phyloP scores from a whole-genome alignment of 1,140 invertebrate species.

The Magallana angulata region DNA sequence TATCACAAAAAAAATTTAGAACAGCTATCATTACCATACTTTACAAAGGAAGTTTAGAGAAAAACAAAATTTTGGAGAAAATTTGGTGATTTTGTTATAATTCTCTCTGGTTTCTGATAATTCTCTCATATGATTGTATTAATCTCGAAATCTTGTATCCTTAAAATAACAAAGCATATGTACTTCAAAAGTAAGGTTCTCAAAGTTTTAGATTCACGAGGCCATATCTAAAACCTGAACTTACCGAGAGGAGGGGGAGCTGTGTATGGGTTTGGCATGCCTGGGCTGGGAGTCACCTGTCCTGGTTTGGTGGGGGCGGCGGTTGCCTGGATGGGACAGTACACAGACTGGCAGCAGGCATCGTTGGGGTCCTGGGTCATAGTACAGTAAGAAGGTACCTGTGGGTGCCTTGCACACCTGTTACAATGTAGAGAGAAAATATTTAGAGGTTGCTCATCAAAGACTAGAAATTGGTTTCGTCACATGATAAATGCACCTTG shows the following conservation, averaged over 20 bases:
- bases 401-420: slow-evolving; percentile 64
- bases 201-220: no score
- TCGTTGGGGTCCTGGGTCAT: slow-evolving; percentile 65
- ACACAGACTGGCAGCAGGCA: slow-evolving; percentile 64
- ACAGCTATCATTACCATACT: neutral
- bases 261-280: slow-evolving; percentile 32
- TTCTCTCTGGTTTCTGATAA: no score
- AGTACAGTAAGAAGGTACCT: slow-evolving; percentile 66
- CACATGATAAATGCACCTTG: no score
- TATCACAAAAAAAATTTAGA: neutral
- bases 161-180: no score
- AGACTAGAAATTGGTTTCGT: no score
- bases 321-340: slow-evolving; percentile 59
- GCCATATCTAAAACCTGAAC: neutral
- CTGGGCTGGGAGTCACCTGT: slow-evolving; percentile 48
- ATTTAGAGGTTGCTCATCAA: neutral
- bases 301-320: slow-evolving; percentile 30
- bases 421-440: slow-evolving; percentile 9
- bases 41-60: no score
- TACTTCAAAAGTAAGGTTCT: no score
- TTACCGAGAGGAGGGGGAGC: slow-evolving; percentile 17
- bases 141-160: no score
- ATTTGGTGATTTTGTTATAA: no score
- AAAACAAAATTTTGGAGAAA: no score
- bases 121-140: no score